A percentile compares a stretch with the other conserved stretches of the same genome.
These are phyloP conservation scores for Cercopithecus petaurista DNA, from an alignment of 2,797 vertebrate species.

Conservation along the genomic window DNA sequence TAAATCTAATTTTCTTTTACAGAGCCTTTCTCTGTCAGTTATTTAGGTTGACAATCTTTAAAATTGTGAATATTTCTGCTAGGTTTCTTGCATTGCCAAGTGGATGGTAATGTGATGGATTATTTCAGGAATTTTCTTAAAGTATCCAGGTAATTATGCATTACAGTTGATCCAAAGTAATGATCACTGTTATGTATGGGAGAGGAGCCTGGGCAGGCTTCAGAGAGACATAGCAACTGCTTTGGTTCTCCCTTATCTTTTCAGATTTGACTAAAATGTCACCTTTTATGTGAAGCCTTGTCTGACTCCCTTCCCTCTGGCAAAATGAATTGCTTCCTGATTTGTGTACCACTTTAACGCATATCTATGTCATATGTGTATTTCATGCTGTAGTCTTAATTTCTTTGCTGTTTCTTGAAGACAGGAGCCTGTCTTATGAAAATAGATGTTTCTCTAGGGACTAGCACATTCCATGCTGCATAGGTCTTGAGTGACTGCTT, in stretches of 20 bases:
- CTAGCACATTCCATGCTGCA: background rate
- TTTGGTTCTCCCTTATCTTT: background rate
- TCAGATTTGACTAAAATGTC: background rate
- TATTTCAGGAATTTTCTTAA: constrained; percentile 23
- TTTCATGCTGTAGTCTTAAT: constrained; percentile 11
- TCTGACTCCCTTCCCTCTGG: background rate
- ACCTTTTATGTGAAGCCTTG: background rate
- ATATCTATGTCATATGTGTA: background rate
- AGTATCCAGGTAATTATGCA: background rate
- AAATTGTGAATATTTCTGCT: background rate
- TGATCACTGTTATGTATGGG: background rate
- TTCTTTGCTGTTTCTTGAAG: background rate
- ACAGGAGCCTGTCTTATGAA: background rate
- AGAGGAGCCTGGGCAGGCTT: background rate
- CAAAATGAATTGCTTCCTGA: constrained; percentile 12
- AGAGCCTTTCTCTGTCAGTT: background rate
- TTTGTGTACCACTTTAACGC: background rate
- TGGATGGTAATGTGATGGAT: background rate
- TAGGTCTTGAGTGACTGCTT: constrained; percentile 3
- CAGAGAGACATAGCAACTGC: background rate
- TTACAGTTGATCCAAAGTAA: background rate
- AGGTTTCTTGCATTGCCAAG: background rate
- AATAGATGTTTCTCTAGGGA: background rate
- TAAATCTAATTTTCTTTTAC: background rate
- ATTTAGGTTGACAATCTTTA: background rate